Evolutionary conservation across 1,140 invertebrate species (phyloP).

Genomic region (Himalopsyche phryganea): DNA sequence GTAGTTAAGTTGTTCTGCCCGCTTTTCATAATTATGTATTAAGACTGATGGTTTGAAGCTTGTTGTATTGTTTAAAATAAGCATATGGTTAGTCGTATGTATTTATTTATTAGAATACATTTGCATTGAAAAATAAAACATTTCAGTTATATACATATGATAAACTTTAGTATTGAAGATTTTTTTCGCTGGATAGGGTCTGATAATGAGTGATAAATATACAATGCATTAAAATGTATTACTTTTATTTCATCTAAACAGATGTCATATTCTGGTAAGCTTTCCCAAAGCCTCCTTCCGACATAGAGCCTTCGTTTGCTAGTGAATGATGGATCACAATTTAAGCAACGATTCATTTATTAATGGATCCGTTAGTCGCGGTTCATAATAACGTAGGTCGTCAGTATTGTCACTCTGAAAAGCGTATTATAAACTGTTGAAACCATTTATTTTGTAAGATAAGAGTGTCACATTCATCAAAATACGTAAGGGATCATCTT

Average conservation of each 20-base stretch:
- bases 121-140: too few relatives aligned
- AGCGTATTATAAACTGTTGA: constrained; percentile 28
- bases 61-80: too few relatives aligned
- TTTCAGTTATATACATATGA: too few relatives aligned
- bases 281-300: constrained; percentile 4
- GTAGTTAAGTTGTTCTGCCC: too few relatives aligned
- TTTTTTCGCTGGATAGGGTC: too few relatives aligned
- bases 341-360: constrained; percentile 34
- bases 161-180: too few relatives aligned
- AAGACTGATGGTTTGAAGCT: too few relatives aligned
- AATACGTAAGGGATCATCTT: constrained; percentile 3
- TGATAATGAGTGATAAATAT: too few relatives aligned
- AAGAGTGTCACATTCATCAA: constrained; percentile 20
- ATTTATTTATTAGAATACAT: too few relatives aligned
- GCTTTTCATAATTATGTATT: too few relatives aligned
- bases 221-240: too few relatives aligned
- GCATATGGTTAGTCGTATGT: too few relatives aligned
- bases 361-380: constrained; percentile 28
- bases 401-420: constrained; percentile 11
- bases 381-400: constrained; percentile 16
- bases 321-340: constrained; percentile 30
- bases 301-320: constrained; percentile 2
- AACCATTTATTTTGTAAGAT: constrained; percentile 27
- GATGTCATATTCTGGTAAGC: neutral
- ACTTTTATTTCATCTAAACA: neutral